phyloP scores from a whole-genome alignment of 2,888 invertebrate genomes.

The Cerceris ruficornis region DNA sequence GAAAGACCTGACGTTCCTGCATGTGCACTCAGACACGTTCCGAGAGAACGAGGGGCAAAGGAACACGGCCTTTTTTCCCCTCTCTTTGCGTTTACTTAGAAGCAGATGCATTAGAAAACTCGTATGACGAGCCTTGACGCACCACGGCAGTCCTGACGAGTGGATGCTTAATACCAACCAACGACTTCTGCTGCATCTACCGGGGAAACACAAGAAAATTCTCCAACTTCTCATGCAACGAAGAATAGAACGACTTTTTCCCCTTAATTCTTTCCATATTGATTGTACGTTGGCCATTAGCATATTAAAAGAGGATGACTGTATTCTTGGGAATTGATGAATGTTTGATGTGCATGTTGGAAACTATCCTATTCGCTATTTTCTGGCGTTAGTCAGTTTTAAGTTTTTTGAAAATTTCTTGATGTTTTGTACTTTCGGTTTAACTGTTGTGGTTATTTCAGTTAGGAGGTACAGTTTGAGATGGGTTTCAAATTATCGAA shows the following conservation, averaged over 20 bases:
- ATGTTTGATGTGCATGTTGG: too few species aligned
- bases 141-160: slow-evolving; percentile 26
- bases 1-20: slow-evolving; percentile 59
- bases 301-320: too few species aligned
- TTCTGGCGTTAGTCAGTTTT: too few species aligned
- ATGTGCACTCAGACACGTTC: slow-evolving; percentile 49
- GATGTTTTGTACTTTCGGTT: too few species aligned
- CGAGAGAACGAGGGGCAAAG: slow-evolving; percentile 18
- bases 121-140: slow-evolving; percentile 59
- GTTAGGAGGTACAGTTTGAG: too few species aligned
- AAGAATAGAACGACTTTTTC: not conserved
- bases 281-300: not conserved
- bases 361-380: too few species aligned
- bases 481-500: too few species aligned
- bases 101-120: slow-evolving; percentile 73
- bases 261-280: not conserved
- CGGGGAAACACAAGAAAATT: slow-evolving; percentile 7
- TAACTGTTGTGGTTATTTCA: too few species aligned
- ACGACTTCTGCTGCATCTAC: slow-evolving; percentile 11
- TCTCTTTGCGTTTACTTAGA: slow-evolving; percentile 66
- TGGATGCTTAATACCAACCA: slow-evolving; percentile 17
- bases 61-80: slow-evolving; percentile 32
- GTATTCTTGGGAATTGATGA: too few species aligned
- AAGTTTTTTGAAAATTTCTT: too few species aligned
- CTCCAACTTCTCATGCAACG: not conserved